phyloP scores from a whole-genome alignment of 2,113 vertebrate species.

The Sylvia atricapilla region DNA sequence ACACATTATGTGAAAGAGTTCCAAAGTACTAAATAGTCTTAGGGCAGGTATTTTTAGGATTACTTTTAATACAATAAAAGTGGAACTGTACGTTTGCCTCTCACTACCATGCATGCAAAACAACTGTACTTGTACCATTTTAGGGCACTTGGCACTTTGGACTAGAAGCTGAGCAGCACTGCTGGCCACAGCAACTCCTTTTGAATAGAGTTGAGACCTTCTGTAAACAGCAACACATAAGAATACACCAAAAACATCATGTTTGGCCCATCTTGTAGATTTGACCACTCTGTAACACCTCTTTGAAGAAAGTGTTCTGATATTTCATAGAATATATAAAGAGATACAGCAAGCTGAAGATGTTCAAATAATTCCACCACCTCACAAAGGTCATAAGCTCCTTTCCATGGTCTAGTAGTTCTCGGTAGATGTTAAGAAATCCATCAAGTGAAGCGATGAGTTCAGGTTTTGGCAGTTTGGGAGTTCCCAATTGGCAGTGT shows the following conservation, averaged over 20 bases:
- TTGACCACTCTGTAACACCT: background rate
- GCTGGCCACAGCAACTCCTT: background rate
- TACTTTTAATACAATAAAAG: background rate
- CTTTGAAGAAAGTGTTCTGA: background rate
- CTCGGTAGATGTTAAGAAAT: rapidly evolving
- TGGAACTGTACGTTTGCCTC: background rate
- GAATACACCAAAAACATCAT: background rate
- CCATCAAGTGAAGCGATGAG: rapidly evolving
- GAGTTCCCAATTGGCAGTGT: slow-evolving; percentile 52
- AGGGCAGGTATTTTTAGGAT: background rate
- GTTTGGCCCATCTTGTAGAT: background rate
- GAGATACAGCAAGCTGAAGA: background rate
- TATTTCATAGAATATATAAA: background rate
- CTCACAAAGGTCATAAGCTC: background rate
- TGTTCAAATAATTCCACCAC: background rate
- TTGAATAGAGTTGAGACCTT: background rate
- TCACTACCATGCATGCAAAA: background rate
- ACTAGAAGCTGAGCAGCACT: background rate
- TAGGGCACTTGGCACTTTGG: background rate
- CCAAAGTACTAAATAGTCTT: background rate
- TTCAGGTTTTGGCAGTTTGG: slow-evolving; percentile 30
- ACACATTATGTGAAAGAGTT: no score
- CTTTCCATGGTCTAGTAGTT: background rate
- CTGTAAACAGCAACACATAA: background rate
- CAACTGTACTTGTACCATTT: background rate